These are phyloP conservation scores for Rhadinocentrus ornatus DNA, from an alignment of 2,797 vertebrate genomes.

Conservation along the genomic window DNA sequence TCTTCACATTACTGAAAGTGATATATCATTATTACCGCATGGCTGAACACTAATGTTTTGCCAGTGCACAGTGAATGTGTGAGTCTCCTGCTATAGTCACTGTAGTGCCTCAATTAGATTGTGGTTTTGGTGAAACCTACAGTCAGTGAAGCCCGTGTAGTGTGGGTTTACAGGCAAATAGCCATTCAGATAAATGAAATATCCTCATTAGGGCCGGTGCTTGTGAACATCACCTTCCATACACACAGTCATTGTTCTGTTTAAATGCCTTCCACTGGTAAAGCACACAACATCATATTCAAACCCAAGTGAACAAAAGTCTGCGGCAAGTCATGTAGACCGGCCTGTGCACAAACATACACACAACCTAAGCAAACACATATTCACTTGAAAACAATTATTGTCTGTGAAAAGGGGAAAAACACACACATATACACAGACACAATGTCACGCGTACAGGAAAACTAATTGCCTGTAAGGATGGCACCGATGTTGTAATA, in stretches of 20 bases:
- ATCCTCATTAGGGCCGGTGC: constrained; percentile 64
- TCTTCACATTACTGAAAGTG: constrained; percentile 17
- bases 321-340: constrained; percentile 51
- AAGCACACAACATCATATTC: constrained; percentile 70
- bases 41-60: constrained; percentile 19
- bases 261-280: constrained; percentile 56
- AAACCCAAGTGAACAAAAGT: constrained; percentile 75
- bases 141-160: constrained; percentile 39
- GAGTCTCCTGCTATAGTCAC: neutral
- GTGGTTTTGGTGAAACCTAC: constrained; percentile 57
- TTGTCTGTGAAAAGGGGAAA: constrained; percentile 60
- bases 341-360: constrained; percentile 49
- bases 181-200: constrained; percentile 50
- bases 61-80: constrained; percentile 9
- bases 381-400: constrained; percentile 76
- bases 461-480: constrained; percentile 69
- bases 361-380: constrained; percentile 74
- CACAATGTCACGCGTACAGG: constrained; percentile 69
- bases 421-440: constrained; percentile 43
- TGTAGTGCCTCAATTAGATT: constrained; percentile 63
- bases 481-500: constrained; percentile 64
- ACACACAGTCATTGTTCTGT: constrained; percentile 74
- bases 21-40: constrained; percentile 23
- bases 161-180: constrained; percentile 35
- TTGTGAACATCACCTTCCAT: constrained; percentile 65